Conservation (phyloP, 2,888 invertebrate genomes). For the Ormyrus labotus region DNA sequence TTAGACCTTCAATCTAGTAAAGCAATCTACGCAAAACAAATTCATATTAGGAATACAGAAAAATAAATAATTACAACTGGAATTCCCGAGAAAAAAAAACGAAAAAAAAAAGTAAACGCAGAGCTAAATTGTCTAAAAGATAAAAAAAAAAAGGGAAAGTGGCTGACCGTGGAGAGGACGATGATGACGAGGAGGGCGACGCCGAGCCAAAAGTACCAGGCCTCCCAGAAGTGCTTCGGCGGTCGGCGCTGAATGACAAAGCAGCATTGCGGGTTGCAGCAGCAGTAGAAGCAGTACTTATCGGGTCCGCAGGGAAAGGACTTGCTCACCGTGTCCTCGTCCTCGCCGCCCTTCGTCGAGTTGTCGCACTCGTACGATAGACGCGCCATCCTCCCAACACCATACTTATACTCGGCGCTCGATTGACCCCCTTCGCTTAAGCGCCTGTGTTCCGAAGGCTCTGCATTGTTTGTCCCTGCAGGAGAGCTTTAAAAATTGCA, state of each 20-base stretch:
- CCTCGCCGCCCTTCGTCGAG: slow-evolving; percentile 61
- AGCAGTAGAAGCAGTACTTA: slow-evolving; percentile 69
- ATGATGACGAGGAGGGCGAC: slow-evolving; percentile 68
- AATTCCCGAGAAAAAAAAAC: too few relatives aligned
- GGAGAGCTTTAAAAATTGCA: too few relatives aligned
- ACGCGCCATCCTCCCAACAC: slow-evolving; percentile 51
- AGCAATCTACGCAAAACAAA: too few relatives aligned
- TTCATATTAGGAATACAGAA: too few relatives aligned
- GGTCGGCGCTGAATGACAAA: slow-evolving; percentile 67
- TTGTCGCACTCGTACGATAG: slow-evolving; percentile 67
- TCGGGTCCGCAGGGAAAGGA: slow-evolving; percentile 66
- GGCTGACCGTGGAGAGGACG: slow-evolving; percentile 68
- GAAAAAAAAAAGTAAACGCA: too few relatives aligned
- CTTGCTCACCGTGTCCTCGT: slow-evolving; percentile 55
- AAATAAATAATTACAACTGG: too few relatives aligned
- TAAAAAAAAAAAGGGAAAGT: background rate
- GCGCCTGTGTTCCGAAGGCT: background rate
- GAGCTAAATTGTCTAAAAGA: background rate
- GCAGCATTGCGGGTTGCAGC: slow-evolving; percentile 70
- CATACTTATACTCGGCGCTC: background rate
- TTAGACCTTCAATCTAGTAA: too few relatives aligned
- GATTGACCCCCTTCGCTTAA: background rate
- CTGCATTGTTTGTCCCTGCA: background rate
- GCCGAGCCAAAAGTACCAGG: slow-evolving; percentile 72
- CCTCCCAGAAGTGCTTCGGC: slow-evolving; percentile 70